phyloP scores from a whole-genome alignment of 2,888 invertebrate species.

The Lasioglossum pauxillum region DNA sequence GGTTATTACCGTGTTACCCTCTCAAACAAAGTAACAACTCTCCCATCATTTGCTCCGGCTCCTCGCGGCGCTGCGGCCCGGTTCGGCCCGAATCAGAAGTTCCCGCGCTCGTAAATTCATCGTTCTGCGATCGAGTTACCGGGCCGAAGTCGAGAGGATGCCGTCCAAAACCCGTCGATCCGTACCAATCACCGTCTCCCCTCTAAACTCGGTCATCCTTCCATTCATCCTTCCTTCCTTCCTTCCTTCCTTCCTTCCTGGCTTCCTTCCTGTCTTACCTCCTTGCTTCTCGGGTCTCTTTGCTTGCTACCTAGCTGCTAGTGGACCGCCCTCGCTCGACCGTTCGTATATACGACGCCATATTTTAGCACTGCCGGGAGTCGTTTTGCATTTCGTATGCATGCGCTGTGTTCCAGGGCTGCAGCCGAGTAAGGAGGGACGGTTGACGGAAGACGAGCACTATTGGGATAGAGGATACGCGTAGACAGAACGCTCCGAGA shows the following conservation, averaged over 20 bases:
- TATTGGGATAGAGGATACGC: background rate
- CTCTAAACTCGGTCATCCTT: slow-evolving; percentile 20
- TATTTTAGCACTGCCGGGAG: slow-evolving; percentile 64
- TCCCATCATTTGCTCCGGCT: background rate
- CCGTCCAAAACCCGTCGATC: slow-evolving; percentile 44
- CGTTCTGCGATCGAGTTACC: slow-evolving; percentile 46
- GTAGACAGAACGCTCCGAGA: slow-evolving; percentile 38
- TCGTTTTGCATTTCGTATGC: slow-evolving; percentile 75
- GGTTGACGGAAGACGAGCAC: slow-evolving; percentile 46
- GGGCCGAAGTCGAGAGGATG: slow-evolving; percentile 23
- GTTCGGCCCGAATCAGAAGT: slow-evolving; percentile 33
- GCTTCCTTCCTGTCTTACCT: slow-evolving; percentile 22
- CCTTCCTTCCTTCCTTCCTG: slow-evolving; percentile 23
- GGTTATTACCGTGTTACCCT: slow-evolving; percentile 39
- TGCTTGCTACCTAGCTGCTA: background rate
- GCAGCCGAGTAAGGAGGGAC: slow-evolving; percentile 5
- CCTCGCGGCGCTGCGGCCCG: background rate
- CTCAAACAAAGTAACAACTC: slow-evolving; percentile 33
- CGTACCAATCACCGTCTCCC: slow-evolving; percentile 50
- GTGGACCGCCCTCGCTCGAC: slow-evolving; percentile 4
- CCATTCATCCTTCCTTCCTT: slow-evolving; percentile 24
- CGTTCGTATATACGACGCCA: slow-evolving; percentile 55
- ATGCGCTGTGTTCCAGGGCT: slow-evolving; percentile 63
- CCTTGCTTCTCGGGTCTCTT: slow-evolving; percentile 17
- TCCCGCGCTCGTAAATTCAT: slow-evolving; percentile 51